Conservation (phyloP, 2,797 vertebrate species). For the Characodon lateralis region DNA sequence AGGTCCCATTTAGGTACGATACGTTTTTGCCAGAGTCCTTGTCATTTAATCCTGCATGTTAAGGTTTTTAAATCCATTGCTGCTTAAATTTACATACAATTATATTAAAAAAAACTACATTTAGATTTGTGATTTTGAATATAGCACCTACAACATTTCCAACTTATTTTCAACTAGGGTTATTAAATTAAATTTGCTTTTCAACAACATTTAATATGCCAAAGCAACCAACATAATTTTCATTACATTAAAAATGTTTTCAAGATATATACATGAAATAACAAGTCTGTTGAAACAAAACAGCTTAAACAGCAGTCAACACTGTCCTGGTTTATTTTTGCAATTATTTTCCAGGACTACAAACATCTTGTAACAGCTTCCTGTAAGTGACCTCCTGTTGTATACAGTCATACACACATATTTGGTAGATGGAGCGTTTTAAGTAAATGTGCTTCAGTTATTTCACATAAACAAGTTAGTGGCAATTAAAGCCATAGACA, state of each 20-base stretch:
- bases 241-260: neutral
- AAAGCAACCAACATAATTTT: neutral
- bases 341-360: slow-evolving; percentile 61
- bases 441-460: slow-evolving; percentile 46
- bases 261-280: neutral
- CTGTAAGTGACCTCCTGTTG: slow-evolving; percentile 36
- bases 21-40: neutral
- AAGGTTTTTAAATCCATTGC: neutral
- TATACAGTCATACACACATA: slow-evolving; percentile 34
- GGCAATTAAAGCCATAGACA: slow-evolving; percentile 21
- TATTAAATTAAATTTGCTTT: neutral
- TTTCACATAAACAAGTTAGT: slow-evolving; percentile 30
- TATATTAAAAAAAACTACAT: too few species aligned
- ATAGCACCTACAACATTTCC: neutral
- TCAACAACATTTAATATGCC: neutral
- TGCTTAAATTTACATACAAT: neutral
- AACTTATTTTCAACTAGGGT: neutral
- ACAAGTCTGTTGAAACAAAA: neutral
- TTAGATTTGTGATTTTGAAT: neutral
- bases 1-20: neutral
- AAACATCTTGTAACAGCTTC: slow-evolving; percentile 36
- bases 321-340: slow-evolving; percentile 63
- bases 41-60: neutral
- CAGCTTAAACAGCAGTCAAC: slow-evolving; percentile 19
- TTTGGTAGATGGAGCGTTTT: slow-evolving; percentile 33